These are phyloP conservation scores for Heptranchias perlo DNA, from an alignment of 2,113 vertebrate genomes.

Conservation along the genomic window DNA sequence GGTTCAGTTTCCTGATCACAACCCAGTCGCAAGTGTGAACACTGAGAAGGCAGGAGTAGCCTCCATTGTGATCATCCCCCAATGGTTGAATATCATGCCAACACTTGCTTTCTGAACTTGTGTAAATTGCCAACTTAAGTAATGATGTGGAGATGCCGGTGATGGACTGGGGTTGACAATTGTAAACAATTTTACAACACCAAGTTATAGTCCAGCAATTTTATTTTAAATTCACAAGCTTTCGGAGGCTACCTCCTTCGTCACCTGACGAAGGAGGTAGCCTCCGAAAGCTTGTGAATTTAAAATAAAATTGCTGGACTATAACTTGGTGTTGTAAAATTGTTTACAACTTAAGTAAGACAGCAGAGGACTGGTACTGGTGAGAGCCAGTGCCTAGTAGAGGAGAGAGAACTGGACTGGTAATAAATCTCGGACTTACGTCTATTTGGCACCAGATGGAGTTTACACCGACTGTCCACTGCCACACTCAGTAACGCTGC, in stretches of 20 bases:
- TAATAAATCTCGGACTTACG: constrained; percentile 59
- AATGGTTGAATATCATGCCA: background rate
- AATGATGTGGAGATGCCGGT: no score
- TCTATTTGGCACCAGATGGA: constrained; percentile 71
- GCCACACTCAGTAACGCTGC: constrained; percentile 83
- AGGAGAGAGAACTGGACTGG: background rate
- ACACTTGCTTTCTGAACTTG: background rate
- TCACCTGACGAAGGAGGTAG: no score
- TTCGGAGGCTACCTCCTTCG: no score
- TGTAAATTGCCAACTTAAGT: background rate
- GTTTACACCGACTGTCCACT: constrained; percentile 86
- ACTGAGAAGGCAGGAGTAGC: background rate
- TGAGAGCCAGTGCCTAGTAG: background rate
- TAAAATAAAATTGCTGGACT: no score
- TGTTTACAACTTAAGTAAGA: no score
- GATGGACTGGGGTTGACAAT: no score
- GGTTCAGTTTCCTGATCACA: background rate
- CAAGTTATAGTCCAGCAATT: no score
- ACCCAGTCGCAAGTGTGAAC: background rate
- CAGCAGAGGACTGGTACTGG: no score
- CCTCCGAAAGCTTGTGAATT: no score
- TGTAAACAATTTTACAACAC: no score
- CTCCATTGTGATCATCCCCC: background rate
- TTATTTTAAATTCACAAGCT: no score
- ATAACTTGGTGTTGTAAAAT: no score